phyloP scores from a whole-genome alignment of 2,888 invertebrate genomes.

The Thera britannica region DNA sequence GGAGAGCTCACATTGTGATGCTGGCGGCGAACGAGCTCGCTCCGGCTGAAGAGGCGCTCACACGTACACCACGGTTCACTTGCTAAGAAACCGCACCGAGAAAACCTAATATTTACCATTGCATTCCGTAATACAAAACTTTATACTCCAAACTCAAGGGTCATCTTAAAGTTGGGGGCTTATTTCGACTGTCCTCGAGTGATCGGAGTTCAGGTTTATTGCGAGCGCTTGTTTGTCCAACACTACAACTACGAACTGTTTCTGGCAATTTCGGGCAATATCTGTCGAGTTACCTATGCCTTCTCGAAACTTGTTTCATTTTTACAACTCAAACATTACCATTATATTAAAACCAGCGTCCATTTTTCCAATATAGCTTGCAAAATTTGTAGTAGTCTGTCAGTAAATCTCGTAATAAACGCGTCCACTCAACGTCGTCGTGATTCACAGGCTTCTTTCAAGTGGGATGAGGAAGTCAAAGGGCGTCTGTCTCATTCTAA shows the following conservation, averaged over 20 bases:
- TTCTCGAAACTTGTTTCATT: constrained; percentile 33
- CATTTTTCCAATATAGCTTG: constrained; percentile 23
- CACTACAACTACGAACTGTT: constrained; percentile 67
- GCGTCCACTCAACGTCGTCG: constrained; percentile 59
- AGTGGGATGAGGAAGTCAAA: constrained; percentile 51
- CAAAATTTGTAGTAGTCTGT: constrained; percentile 46
- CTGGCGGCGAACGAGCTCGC: constrained; percentile 56
- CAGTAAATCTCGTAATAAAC: constrained; percentile 63
- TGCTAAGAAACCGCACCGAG: constrained; percentile 71
- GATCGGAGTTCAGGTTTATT: constrained; percentile 69
- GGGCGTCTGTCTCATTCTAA: constrained; percentile 56
- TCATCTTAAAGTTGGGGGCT: constrained; percentile 65
- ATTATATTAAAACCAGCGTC: constrained; percentile 27
- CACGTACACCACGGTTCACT: constrained; percentile 72
- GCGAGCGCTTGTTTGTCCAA: constrained; percentile 71
- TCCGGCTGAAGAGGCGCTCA: constrained; percentile 61
- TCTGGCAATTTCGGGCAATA: constrained; percentile 70
- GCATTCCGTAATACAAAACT: constrained; percentile 73
- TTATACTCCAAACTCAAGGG: constrained; percentile 62
- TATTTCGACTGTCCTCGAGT: constrained; percentile 70
- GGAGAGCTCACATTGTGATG: constrained; percentile 64
- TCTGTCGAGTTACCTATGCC: constrained; percentile 50
- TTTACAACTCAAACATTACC: constrained; percentile 25
- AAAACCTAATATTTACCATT: constrained; percentile 75
- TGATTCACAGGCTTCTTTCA: constrained; percentile 57